phyloP scores from a whole-genome alignment of 2,113 vertebrate genomes.

The Dipodomys merriami region DNA sequence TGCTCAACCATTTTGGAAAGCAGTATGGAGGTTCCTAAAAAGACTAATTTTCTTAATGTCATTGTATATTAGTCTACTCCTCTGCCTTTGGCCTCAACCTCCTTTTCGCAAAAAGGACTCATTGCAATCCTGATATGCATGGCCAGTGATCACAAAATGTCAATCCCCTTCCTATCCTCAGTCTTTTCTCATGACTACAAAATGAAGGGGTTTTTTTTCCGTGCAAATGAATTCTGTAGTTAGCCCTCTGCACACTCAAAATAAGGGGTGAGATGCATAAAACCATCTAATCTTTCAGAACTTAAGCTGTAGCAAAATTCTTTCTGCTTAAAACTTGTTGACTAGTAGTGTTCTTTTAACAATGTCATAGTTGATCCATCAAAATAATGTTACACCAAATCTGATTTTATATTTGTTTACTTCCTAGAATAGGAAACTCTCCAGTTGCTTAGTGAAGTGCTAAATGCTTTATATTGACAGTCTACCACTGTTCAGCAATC shows the following conservation, averaged over 20 bases:
- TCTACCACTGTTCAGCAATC: conserved; percentile 63
- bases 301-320: not conserved
- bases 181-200: not conserved
- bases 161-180: not conserved
- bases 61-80: too few relatives aligned
- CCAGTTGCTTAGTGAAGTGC: conserved; percentile 64
- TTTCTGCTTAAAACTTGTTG: conserved; percentile 25
- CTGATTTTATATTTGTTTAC: conserved; percentile 62
- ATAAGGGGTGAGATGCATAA: accelerated
- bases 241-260: not conserved
- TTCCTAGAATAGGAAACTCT: conserved; percentile 57
- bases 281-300: not conserved
- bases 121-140: not conserved
- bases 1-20: too few relatives aligned
- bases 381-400: conserved; percentile 57
- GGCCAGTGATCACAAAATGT: not conserved
- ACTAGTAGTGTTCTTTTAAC: conserved; percentile 58
- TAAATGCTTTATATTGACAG: conserved; percentile 72
- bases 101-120: not conserved
- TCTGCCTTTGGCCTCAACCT: too few relatives aligned
- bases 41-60: too few relatives aligned
- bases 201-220: not conserved
- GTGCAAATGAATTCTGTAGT: not conserved
- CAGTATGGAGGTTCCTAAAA: too few relatives aligned
- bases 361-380: conserved; percentile 38